phyloP scores from a whole-genome alignment of 2,888 invertebrate species.

The Busseola fusca region DNA sequence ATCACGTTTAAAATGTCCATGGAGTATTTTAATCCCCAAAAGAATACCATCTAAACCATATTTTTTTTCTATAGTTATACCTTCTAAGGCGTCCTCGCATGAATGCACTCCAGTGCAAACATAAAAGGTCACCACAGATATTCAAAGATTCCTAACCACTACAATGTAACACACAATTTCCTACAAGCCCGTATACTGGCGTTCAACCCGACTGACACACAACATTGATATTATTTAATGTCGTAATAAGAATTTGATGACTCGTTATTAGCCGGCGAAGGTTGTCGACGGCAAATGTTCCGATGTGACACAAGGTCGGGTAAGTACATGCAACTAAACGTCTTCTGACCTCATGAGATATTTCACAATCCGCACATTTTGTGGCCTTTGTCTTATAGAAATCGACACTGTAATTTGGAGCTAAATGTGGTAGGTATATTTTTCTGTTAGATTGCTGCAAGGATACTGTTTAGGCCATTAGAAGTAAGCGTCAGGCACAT shows the following conservation, averaged over 20 bases:
- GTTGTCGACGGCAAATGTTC: conserved; percentile 61
- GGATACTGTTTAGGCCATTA: conserved; percentile 34
- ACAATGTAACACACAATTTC: conserved; percentile 39
- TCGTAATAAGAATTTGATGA: conserved; percentile 81
- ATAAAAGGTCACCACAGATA: conserved; percentile 36
- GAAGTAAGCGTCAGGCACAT: neutral
- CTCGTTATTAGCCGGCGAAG: conserved; percentile 72
- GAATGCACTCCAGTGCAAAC: conserved; percentile 27
- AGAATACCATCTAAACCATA: neutral
- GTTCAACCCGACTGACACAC: conserved; percentile 54
- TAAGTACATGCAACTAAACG: conserved; percentile 57
- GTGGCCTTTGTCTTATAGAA: conserved; percentile 61
- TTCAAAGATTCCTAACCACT: conserved; percentile 12
- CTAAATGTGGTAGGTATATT: conserved; percentile 45
- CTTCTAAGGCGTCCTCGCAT: neutral
- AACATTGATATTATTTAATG: conserved; percentile 69
- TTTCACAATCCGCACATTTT: conserved; percentile 61
- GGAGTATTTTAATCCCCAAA: too few species aligned
- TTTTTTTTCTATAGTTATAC: neutral
- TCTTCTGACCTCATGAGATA: conserved; percentile 60
- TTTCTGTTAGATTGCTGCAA: conserved; percentile 42
- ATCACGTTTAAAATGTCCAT: too few species aligned
- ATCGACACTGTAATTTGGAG: conserved; percentile 58
- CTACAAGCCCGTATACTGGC: conserved; percentile 40
- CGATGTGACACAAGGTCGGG: conserved; percentile 64